Base-by-base conservation (phyloP, 2,888 invertebrate species). In the Panzeria rudis region DNA sequence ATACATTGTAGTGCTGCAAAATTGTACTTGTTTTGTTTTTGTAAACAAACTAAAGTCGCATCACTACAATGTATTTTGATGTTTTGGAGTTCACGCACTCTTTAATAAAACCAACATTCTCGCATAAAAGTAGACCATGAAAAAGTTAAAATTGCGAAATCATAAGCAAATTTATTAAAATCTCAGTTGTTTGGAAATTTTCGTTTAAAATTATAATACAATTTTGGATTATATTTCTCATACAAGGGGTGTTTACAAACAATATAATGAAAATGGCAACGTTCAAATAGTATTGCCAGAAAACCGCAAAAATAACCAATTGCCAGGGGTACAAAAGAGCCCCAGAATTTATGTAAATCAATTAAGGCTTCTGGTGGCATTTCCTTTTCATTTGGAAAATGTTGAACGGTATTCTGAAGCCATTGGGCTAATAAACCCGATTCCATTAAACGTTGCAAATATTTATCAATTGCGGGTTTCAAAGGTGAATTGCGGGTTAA, bases 401-500 rank as follows among this genome's bases (percentile, higher is more conserved):
- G 93, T 75, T 94, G 92, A 93, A 95, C 95, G 0, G 95, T 95
- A 90, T 97, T 97, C 82, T 94, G 95, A 1, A 96, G 91, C 97
- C 97, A 97, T 90, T 97, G 97, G 81, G 94, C 93, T 0, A 97
- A 94, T 6, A 97, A 92, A 13, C 97, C 97, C 25, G 95, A 95
- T 93, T 97, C 97, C 0, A 95, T 93, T 11, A 97, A 93, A 66
- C 94, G 93, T 87, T 94, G 93, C 54, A 97, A 93, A 88, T 95
- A 94, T 87, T 94, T 93, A 90, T 97, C 96, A 23, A 95, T 94
- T 84, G 94, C 93, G 0, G 94, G 94, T 89, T 96, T 96, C 6
- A 97, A 91, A 0, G 97, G 96, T 0, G 97, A 97, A 91, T 97
- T 97, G 89, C 96, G 97, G 89, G 96, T 96, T 88, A 97, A 94